A percentile compares a stretch with the other conserved stretches of the same genome.
Evolutionary conservation across 2,797 vertebrate species (phyloP).

Genomic region (Crenuchus spilurus): DNA sequence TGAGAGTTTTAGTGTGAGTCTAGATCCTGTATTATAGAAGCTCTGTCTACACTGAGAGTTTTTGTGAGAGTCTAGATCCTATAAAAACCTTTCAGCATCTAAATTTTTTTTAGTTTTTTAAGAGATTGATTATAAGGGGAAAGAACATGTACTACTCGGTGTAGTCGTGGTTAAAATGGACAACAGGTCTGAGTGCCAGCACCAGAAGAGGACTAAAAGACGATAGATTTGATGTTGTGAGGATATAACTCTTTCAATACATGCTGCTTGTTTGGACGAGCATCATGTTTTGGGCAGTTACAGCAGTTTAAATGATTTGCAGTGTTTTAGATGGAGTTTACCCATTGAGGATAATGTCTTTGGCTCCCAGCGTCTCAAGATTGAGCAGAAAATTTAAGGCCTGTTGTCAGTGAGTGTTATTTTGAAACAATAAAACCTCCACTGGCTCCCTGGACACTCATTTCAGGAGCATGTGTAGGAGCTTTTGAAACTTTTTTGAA

Average conservation of each 20-base stretch:
- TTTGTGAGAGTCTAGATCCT: too few relatives aligned
- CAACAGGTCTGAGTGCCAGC: too few relatives aligned
- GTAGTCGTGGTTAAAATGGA: too few relatives aligned
- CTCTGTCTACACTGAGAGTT: too few relatives aligned
- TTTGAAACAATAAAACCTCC: slow-evolving; percentile 42
- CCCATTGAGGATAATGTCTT: neutral
- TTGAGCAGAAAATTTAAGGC: neutral
- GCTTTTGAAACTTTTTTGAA: slow-evolving; percentile 50
- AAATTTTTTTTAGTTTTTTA: too few relatives aligned
- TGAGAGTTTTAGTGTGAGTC: too few relatives aligned
- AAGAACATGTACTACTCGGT: too few relatives aligned
- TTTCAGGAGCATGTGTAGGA: slow-evolving; percentile 17
- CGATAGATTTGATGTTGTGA: neutral
- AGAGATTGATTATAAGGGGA: too few relatives aligned
- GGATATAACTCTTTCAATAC: neutral
- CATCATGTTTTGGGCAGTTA: neutral
- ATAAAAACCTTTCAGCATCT: too few relatives aligned
- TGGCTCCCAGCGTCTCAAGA: neutral
- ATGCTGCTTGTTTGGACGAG: neutral
- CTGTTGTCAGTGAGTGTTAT: neutral
- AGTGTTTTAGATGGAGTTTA: neutral
- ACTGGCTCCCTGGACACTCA: slow-evolving; percentile 21
- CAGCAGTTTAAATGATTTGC: neutral
- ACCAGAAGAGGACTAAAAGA: too few relatives aligned
- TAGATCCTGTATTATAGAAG: too few relatives aligned